Evolutionary conservation across 2,797 vertebrate species (phyloP), one percentile per base, ranked within the genome.

Genomic region (Hippoglossus hippoglossus): DNA sequence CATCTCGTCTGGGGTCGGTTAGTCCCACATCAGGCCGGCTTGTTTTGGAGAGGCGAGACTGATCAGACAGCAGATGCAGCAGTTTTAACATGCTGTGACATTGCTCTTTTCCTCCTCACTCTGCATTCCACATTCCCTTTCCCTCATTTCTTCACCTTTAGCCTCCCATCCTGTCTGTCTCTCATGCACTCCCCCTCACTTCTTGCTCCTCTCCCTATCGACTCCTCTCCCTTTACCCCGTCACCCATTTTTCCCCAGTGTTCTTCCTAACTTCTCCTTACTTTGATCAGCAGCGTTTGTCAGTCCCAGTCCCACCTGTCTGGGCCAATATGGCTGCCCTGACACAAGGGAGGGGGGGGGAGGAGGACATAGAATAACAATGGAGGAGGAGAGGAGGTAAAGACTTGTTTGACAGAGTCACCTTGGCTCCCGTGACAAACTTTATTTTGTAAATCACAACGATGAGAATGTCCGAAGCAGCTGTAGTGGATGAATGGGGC

Each of bases 381-480:
- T 66, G 64, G 71, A 73, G 73, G 49, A 54, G 79, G 64, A 62
- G 52, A 49, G 64, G 60, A 74, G 52, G 58, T 41, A 65, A 63
- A 79, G 71, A 76, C 73, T 44, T 79, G 73, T 82, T 85, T 85
- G 73, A 82, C 50, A 2, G 76, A 75, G 86, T 88, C 88, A 89
- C 90, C 89, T 87, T 91, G 85, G 71, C 81, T 83, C 71, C 16
- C 31, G 19, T 59, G 81, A 81, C 84, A 85, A 91, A 91, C 85
- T 88, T 90, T 87, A 77, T 81, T 87, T 87, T 77, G 75, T 36
- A 71, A 73, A 81, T 89, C 68, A 46, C 6, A 46, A 18, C 1
- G 18, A 19, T 46, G 44, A 19, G 15, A 46, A 39, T 13, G 12
- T 12, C 36, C 3, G 36, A 34, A 34, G 31, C 10, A 34, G 31